A percentile compares a stretch with the other conserved stretches of the same genome.
These are phyloP conservation scores for Mythimna pallens DNA, from an alignment of 2,888 invertebrate genomes.

Conservation along the genomic window DNA sequence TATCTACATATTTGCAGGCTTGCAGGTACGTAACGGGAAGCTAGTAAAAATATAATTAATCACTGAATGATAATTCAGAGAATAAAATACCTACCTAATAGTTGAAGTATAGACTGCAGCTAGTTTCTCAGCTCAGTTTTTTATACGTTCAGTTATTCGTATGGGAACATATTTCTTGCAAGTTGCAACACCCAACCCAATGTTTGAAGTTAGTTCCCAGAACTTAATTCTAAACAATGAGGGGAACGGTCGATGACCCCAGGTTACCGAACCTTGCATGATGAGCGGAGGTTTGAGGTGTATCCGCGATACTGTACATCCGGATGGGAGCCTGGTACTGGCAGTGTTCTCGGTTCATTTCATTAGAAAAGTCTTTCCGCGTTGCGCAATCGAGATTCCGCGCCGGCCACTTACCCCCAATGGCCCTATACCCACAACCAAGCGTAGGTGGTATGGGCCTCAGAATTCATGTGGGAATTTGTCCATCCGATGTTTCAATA, in stretches of 20 bases:
- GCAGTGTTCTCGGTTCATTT: slow-evolving; percentile 58
- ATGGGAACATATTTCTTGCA: slow-evolving; percentile 54
- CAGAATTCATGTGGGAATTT: slow-evolving; percentile 35
- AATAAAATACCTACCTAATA: not conserved
- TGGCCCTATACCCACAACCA: slow-evolving; percentile 20
- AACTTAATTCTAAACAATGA: slow-evolving; percentile 48
- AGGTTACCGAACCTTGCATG: slow-evolving; percentile 46
- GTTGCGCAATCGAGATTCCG: slow-evolving; percentile 65
- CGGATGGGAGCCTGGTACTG: slow-evolving; percentile 46
- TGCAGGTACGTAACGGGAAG: not conserved
- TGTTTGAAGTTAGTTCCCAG: slow-evolving; percentile 32
- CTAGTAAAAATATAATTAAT: slow-evolving; percentile 11
- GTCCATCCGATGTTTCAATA: slow-evolving; percentile 18
- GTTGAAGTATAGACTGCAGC: no score
- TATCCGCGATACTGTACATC: slow-evolving; percentile 50
- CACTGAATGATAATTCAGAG: not conserved
- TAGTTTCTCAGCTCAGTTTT: slow-evolving; percentile 20
- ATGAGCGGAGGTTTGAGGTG: slow-evolving; percentile 43
- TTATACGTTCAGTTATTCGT: slow-evolving; percentile 28
- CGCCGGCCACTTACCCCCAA: slow-evolving; percentile 60
- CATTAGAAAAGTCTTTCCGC: slow-evolving; percentile 60
- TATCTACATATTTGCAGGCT: not conserved
- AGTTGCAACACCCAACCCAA: slow-evolving; percentile 8
- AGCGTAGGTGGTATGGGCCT: slow-evolving; percentile 15
- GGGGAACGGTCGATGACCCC: slow-evolving; percentile 51